Evolutionary conservation across 92 coral and sea anemone genomes (phyloP).

Genomic region (Pocillopora grandis): DNA sequence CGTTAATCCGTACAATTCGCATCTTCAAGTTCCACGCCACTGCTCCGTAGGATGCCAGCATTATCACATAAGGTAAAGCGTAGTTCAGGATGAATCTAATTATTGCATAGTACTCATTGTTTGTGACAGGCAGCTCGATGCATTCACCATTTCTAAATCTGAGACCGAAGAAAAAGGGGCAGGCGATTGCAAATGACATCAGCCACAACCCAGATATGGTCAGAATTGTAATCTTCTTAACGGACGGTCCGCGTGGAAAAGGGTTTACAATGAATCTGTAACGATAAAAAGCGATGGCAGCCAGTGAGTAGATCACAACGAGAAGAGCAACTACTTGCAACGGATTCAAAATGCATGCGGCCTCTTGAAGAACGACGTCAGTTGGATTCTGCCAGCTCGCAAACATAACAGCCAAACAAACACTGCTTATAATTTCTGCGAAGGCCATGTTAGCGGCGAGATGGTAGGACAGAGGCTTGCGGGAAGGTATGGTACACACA

Average conservation of each 20-base stretch:
- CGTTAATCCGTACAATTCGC: background rate
- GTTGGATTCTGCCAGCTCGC: conserved; percentile 7
- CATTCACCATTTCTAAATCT: conserved; percentile 17
- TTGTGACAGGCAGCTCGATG: background rate
- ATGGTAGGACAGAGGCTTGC: conserved; percentile 59
- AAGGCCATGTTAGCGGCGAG: conserved; percentile 59
- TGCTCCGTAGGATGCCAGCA: conserved; percentile 59
- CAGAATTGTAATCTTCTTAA: conserved; percentile 4
- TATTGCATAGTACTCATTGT: conserved; percentile 8
- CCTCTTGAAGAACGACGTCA: conserved; percentile 7
- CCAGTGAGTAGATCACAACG: conserved; percentile 51
- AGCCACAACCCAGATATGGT: conserved; percentile 46
- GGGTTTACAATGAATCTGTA: conserved; percentile 39
- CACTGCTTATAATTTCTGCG: conserved; percentile 50
- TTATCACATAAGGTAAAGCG: conserved; percentile 48
- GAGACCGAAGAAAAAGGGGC: conserved; percentile 41
- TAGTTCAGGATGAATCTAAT: conserved; percentile 43
- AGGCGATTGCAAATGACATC: conserved; percentile 22
- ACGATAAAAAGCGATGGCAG: conserved; percentile 57
- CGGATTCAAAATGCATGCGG: conserved; percentile 46
- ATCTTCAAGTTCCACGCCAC: conserved; percentile 35
- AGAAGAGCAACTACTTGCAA: conserved; percentile 39
- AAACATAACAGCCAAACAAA: conserved; percentile 42
- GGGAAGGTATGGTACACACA: conserved; percentile 35
- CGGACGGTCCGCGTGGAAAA: background rate